Evolutionary conservation across 2,113 vertebrate genomes (phyloP), one percentile per base, ranked within the genome.

Genomic region (Boleophthalmus pectinirostris): DNA sequence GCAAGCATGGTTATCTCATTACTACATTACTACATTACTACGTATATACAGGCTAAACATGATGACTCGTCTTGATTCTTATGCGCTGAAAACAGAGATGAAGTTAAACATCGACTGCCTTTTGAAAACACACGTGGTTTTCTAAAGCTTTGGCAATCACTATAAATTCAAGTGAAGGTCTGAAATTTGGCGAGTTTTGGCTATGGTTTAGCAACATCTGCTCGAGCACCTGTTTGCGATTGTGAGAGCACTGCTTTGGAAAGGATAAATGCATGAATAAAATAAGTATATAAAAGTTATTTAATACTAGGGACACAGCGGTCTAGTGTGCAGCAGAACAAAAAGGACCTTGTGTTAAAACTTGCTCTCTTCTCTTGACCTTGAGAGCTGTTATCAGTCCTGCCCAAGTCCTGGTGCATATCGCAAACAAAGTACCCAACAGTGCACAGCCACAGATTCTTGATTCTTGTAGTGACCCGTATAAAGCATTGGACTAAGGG

Each of bases 21-120:
- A n/a, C n/a, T n/a, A n/a, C n/a, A 64, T 64, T 38, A 12, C 11
- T 38, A 64, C 61, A 21, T 64, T 64, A 38, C 61, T n/a, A 29
- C 29, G 4, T 29, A 21, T 64, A 64, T 8, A 18, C 10, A 43
- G 61, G 51, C 20, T 54, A 20, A 51, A 51, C 47, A 54, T 54
- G 51, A 54, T n/a, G 20, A 1, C 25, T 38, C 11, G 18, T 35
- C 9, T 64, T 43, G 33, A 43, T n/a, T 16, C 20, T 64, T 3
- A 63, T 33, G 24, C 24, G 18, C 60, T 63, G 14, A 10, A 61
- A 63, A 20, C 7, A 33, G 16, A 11, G 1, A 16, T 24, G 21
- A 23, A 1, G 2, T 23, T 56, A 13, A 56, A 20, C 16, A 51
- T 18, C 4, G 2, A 49, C 47, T 47, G 46, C 11, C 13, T 47